A percentile compares a stretch with the other conserved stretches of the same genome.
phyloP scores from a whole-genome alignment of 1,140 invertebrate genomes.

The Drosophila busckii region DNA sequence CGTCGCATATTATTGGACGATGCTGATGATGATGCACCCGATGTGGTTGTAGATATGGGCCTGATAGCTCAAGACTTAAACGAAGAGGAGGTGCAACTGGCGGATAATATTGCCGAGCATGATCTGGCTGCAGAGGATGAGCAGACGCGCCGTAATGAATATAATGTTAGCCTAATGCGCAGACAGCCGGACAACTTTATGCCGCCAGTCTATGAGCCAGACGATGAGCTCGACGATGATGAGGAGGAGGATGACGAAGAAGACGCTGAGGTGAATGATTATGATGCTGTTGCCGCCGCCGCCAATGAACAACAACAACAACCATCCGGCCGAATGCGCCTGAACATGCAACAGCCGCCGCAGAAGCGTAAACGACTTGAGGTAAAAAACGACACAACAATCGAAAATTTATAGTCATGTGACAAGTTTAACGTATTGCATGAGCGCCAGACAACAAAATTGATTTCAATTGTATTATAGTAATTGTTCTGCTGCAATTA shows the following conservation, averaged over 20 bases:
- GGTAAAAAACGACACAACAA: too few relatives aligned
- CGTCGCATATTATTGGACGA: slow-evolving; percentile 57
- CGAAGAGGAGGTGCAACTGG: slow-evolving; percentile 58
- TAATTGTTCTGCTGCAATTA: too few relatives aligned
- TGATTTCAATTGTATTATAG: too few relatives aligned
- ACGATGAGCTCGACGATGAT: slow-evolving; percentile 30
- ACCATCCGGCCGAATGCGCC: background rate
- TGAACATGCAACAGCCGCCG: slow-evolving; percentile 4
- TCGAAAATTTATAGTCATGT: too few relatives aligned
- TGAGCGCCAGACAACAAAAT: too few relatives aligned
- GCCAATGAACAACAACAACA: background rate
- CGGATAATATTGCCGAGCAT: slow-evolving; percentile 65
- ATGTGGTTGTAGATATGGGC: slow-evolving; percentile 46
- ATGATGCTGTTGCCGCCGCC: slow-evolving; percentile 7
- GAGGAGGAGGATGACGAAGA: slow-evolving; percentile 16
- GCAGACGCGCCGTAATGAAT: slow-evolving; percentile 55
- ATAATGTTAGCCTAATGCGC: slow-evolving; percentile 44
- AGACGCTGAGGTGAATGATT: background rate
- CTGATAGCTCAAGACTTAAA: slow-evolving; percentile 39
- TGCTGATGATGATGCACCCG: slow-evolving; percentile 42
- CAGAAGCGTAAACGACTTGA: slow-evolving; percentile 17
- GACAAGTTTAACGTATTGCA: too few relatives aligned
- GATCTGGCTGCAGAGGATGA: slow-evolving; percentile 59
- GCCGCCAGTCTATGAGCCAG: slow-evolving; percentile 14
- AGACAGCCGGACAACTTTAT: slow-evolving; percentile 13